Evolutionary conservation across 2,113 vertebrate genomes (phyloP).

Genomic region (western clawed frog (Xenopus tropicalis)): UCB_Xtro_10.0 CM004449.2:81886501-81887000

Average conservation of each 20-base stretch:
- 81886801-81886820: constrained; percentile 73
- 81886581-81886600: constrained; percentile 45
- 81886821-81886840: constrained; percentile 65
- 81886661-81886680: constrained; percentile 25
- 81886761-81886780: constrained; percentile 68
- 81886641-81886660: not conserved
- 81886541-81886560: constrained; percentile 78
- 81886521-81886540: constrained; percentile 53
- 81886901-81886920: too few relatives aligned
- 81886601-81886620: constrained; percentile 17
- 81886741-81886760: constrained; percentile 62
- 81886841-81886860: not conserved
- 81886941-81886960: too few relatives aligned
- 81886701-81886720: not conserved
- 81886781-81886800: constrained; percentile 75
- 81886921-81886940: too few relatives aligned
- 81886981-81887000: too few relatives aligned
- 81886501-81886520: too few relatives aligned
- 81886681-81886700: constrained; percentile 21
- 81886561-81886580: constrained; percentile 67
- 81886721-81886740: constrained; percentile 49
- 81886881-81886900: too few relatives aligned
- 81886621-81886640: constrained; percentile 53
- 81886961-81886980: too few relatives aligned
- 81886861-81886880: not conserved